Percentiles rank a stretch among this genome's conserved stretches.
Evolutionary conservation across 2,113 vertebrate genomes (phyloP).

Genomic region (Micronycteris hirsuta): DNA sequence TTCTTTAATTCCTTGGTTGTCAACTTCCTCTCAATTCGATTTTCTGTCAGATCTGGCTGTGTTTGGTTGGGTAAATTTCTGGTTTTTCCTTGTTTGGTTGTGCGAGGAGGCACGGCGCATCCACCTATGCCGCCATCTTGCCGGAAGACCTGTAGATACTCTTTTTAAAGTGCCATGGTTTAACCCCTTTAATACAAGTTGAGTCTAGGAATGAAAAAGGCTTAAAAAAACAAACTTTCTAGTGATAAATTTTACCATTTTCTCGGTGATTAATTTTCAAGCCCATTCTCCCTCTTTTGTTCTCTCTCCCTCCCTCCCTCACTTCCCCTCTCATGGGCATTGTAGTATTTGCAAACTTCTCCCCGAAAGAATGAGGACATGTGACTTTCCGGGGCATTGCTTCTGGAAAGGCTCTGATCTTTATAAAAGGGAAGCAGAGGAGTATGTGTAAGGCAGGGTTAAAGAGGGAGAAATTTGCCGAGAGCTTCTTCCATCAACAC

Average conservation of each 20-base stretch:
- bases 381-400: neutral
- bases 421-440: neutral
- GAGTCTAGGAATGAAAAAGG: neutral
- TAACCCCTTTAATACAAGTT: neutral
- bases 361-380: neutral
- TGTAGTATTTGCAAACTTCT: neutral
- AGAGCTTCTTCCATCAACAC: neutral
- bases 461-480: neutral
- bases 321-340: neutral
- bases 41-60: no score
- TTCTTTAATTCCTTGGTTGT: no score
- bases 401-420: neutral
- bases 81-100: no score
- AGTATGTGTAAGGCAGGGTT: neutral
- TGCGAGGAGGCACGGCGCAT: no score
- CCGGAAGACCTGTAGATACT: no score
- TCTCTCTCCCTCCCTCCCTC: neutral
- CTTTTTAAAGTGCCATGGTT: neutral
- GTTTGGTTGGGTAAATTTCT: no score
- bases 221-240: neutral
- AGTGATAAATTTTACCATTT: neutral
- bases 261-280: neutral
- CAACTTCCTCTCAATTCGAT: no score
- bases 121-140: no score
- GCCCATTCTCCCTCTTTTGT: neutral